Percentiles rank a stretch among this genome's conserved stretches.
Conservation (phyloP, 2,113 vertebrate species). For the Fregetta grallaria region DNA sequence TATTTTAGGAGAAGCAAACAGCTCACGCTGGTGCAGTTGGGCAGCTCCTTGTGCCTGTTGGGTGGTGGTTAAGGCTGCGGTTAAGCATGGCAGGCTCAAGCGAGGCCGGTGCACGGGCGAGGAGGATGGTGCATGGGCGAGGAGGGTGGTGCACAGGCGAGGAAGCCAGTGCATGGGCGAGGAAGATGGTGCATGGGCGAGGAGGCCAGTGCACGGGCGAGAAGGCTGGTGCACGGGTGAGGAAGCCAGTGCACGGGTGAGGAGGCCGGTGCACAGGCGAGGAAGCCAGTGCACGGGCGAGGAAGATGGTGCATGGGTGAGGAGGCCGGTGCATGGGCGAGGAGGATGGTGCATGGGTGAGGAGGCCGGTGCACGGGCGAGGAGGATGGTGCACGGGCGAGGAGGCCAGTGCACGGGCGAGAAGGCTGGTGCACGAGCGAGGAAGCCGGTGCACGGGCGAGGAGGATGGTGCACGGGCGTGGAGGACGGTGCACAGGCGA, state of each 20-base stretch:
- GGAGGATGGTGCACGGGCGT: background rate
- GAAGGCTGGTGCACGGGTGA: background rate
- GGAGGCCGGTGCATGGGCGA: background rate
- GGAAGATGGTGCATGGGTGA: background rate
- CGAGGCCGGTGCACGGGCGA: rapidly evolving
- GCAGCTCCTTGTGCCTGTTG: background rate
- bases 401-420: background rate
- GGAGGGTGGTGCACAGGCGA: rapidly evolving
- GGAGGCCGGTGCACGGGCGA: background rate
- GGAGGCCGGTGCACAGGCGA: background rate
- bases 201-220: background rate
- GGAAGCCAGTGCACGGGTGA: background rate
- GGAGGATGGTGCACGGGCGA: background rate
- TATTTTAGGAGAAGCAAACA: background rate
- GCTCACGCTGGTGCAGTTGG: background rate
- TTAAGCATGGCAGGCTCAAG: background rate
- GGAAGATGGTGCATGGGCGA: no score
- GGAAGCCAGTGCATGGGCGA: background rate
- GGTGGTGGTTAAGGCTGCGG: background rate
- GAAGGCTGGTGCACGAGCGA: background rate
- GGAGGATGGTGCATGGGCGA: background rate
- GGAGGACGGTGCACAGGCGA: background rate
- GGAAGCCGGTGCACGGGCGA: background rate
- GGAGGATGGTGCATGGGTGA: background rate
- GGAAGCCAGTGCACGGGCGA: background rate